Evolutionary conservation across 2,113 vertebrate genomes (phyloP).

Genomic region (Redunca redunca): DNA sequence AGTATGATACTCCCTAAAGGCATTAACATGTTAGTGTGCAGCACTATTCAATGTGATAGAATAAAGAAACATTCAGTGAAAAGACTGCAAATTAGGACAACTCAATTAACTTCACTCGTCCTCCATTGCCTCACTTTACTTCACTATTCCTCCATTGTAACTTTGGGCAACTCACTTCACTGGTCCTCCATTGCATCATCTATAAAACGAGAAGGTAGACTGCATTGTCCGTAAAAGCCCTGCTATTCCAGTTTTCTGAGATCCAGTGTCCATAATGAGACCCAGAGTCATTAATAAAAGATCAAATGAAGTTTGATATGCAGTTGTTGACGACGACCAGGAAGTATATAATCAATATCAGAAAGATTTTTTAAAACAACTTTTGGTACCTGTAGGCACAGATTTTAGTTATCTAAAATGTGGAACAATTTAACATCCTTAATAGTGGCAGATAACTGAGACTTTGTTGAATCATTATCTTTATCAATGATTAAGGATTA

Average conservation of each 20-base stretch:
- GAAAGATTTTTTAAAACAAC: not conserved
- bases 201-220: not conserved
- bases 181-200: not conserved
- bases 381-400: not conserved
- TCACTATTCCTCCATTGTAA: not conserved
- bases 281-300: not conserved
- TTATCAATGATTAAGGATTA: not conserved
- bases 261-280: not conserved
- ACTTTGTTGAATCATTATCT: not conserved
- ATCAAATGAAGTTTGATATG: not conserved
- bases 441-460: not conserved
- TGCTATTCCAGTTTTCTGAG: not conserved
- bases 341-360: not conserved
- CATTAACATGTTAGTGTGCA: not conserved
- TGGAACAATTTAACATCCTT: not conserved
- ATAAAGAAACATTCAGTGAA: not conserved
- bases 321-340: not conserved
- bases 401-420: slow-evolving; percentile 7
- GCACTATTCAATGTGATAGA: not conserved
- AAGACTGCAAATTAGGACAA: not conserved
- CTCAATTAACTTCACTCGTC: not conserved
- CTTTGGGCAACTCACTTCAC: not conserved
- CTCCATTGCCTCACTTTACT: not conserved
- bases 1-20: not conserved
- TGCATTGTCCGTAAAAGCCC: not conserved